A percentile compares a stretch with the other conserved stretches of the same genome.
phyloP scores from a whole-genome alignment of 2,888 invertebrate genomes.

The Pristionchus japonicus region DNA sequence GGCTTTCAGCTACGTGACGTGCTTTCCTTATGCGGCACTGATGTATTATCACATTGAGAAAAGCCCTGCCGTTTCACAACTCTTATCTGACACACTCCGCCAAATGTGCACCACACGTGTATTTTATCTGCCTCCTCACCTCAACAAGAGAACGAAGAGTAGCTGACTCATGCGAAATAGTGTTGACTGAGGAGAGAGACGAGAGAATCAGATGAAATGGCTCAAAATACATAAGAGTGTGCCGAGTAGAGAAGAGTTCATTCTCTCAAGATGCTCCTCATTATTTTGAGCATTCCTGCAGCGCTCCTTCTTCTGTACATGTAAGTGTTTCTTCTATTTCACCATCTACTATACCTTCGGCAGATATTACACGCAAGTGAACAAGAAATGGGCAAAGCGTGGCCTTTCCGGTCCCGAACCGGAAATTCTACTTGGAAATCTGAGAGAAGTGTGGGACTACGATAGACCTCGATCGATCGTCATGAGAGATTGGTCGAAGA shows the following conservation, averaged over 20 bases:
- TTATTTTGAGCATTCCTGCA: too few relatives aligned
- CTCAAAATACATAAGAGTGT: too few relatives aligned
- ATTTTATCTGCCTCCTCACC: background rate
- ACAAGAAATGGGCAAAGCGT: constrained; percentile 61
- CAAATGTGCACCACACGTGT: background rate
- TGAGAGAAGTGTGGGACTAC: constrained; percentile 51
- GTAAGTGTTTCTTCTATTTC: too few relatives aligned
- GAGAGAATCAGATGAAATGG: too few relatives aligned
- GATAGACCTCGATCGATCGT: constrained; percentile 53
- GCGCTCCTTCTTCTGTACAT: too few relatives aligned
- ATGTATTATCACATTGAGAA: background rate
- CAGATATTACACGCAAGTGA: constrained; percentile 48
- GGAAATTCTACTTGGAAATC: constrained; percentile 60
- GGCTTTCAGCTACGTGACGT: background rate
- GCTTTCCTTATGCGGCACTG: background rate
- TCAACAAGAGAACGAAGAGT: background rate
- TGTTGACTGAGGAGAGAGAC: too few relatives aligned
- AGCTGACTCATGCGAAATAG: too few relatives aligned
- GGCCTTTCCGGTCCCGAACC: constrained; percentile 63
- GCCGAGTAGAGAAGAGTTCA: too few relatives aligned
- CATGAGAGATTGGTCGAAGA: constrained; percentile 64
- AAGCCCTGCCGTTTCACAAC: background rate
- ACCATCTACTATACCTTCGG: too few relatives aligned
- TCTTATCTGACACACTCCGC: background rate
- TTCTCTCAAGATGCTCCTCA: too few relatives aligned